Evolutionary conservation across 2,113 vertebrate species (phyloP), one percentile per base, ranked within the genome.

Genomic region (Campylomormyrus tamandua): DNA sequence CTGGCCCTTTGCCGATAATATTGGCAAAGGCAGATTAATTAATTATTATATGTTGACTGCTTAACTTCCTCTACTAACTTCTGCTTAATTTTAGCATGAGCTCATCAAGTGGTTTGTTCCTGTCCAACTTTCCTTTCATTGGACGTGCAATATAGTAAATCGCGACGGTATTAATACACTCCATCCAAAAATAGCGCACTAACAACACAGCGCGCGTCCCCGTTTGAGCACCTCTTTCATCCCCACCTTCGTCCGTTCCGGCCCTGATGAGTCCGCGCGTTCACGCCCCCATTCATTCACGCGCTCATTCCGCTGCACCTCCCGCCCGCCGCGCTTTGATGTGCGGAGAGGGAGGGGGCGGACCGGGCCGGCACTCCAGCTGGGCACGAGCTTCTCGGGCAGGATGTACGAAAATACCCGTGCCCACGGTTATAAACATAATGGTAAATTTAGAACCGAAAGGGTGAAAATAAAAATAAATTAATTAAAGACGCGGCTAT

Each of bases 341-440:
- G 84, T 87, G 46, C 3, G 9, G 46, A 53, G 85, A 15, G 50
- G 5, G 45, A 53, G 92, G 91, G 91, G 93, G 92, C 90, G 92
- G 91, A 92, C 91, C 89, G 87, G 91, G 93, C 91, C 91, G 91
- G 90, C 92, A 92, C 92, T 95, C 83, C 83, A 27, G 85, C 62
- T 45, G 24, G 24, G 35, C 84, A 56, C 50, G 89, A 90, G 77
- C 70, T 70, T 52, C 46, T 77, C 31, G 88, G 87, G 49, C 84
- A 53, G 83, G 45, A 84, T 62, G 85, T 89, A 89, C 62, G 80
- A 83, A 89, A 88, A 90, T 77, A 92, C 87, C 35, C 21, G 53
- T 88, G 74, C 87, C 85, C 70, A 49, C 85, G 27, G 27, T 87
- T 56, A 50, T 90, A 91, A 92, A 83, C 87, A 90, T 89, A 21